Conservation (phyloP, 1,140 invertebrate species). For the Tetramorium parvispinum region DNA sequence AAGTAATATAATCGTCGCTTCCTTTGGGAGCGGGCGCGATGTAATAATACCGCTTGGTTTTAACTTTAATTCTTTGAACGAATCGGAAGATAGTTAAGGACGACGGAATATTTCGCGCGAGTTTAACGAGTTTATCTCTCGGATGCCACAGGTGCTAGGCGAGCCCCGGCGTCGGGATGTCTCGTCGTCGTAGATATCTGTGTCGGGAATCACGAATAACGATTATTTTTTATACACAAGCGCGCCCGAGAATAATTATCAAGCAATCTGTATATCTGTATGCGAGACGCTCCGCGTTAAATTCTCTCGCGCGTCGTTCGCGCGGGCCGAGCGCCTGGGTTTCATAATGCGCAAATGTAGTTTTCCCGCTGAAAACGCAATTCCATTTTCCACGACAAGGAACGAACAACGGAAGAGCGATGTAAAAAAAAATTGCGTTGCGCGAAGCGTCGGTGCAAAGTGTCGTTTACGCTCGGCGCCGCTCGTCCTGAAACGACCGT, state of each 20-base stretch:
- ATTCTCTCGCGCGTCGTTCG: not conserved
- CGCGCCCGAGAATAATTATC: not conserved
- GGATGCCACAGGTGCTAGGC: slow-evolving; percentile 36
- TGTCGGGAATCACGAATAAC: not conserved
- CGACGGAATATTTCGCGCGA: slow-evolving; percentile 8
- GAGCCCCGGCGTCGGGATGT: not conserved
- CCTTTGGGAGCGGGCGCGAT: too few relatives aligned
- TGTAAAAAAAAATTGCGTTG: not conserved
- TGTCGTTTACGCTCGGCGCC: not conserved
- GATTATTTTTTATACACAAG: not conserved
- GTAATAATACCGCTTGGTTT: not conserved
- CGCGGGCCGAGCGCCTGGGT: not conserved
- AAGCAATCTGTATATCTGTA: not conserved
- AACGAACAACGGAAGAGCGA: slow-evolving; percentile 3
- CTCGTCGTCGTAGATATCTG: too few relatives aligned
- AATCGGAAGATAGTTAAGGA: not conserved
- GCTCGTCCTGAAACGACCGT: not conserved
- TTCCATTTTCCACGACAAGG: slow-evolving; percentile 33
- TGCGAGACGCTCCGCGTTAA: not conserved
- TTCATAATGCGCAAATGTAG: slow-evolving; percentile 32
- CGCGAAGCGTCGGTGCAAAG: not conserved
- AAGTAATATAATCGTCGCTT: not conserved
- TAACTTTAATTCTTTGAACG: not conserved
- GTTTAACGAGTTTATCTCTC: not conserved
- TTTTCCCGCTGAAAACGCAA: slow-evolving; percentile 21